Evolutionary conservation across 2,888 invertebrate genomes (phyloP), one percentile per base, ranked within the genome.

Genomic region (Microctonus brassicae): DNA sequence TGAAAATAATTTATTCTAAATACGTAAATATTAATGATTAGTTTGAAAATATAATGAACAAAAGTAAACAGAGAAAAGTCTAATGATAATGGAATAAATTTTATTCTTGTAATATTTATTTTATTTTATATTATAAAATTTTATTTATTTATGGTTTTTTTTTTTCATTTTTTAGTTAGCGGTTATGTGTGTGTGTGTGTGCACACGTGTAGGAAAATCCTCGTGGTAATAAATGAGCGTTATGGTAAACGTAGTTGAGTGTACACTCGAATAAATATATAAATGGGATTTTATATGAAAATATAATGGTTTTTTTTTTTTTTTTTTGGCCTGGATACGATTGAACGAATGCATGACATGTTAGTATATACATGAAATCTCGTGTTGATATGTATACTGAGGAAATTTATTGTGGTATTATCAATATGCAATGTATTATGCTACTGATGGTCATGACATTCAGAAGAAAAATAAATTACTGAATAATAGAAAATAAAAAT

Each of bases 151-250:
- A 62, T 42, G 9, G 33, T 60, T 34, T 11, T 20, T 34, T 60
- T 60, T 34, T 11, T 20, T 34, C 13, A 62, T n/a, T 9, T n/a
- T 22, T 36, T 39, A 11, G n/a, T 39, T 62, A 17, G 42, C 36
- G 20, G 36, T 62, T 24, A 39, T 4, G 10, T 26, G 42, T 22
- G 34, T 5, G 20, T 53, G 1, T 26, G 42, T 22, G 34, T 5
- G 20, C 22, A 0, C 17, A n/a, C 26, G 26, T 33, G n/a, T 26
- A 0, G n/a, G 17, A 36, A 63, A 66, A 69, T 76, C 74, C 75
- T 75, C 58, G 69, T 73, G 62, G 57, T 53, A 47, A n/a, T 29
- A n/a, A 17, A 47, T 9, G 20, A 20, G 17, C 47, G 47, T 47
- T 6, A 47, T 47, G 47, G 47, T 47, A 47, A 17, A n/a, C n/a